phyloP scores from a whole-genome alignment of 2,797 vertebrate species.

The Muscicapa striata region DNA sequence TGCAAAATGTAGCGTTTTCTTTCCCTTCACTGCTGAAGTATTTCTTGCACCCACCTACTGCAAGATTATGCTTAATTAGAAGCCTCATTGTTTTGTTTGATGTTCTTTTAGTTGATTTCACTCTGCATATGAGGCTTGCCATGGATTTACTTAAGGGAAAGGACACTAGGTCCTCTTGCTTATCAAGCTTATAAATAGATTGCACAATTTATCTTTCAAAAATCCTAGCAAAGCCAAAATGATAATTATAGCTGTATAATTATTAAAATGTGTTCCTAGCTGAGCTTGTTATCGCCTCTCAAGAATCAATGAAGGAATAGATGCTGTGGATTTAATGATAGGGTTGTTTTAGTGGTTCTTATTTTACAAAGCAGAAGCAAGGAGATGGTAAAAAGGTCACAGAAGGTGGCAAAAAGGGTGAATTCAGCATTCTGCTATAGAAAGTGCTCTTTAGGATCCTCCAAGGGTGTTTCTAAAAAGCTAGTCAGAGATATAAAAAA shows the following conservation, averaged over 20 bases:
- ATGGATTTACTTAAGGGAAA: conserved; percentile 8
- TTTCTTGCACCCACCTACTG: not conserved
- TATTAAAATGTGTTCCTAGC: conserved; percentile 36
- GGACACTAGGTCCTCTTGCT: not conserved
- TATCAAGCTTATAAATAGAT: conserved; percentile 59
- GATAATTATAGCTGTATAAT: conserved; percentile 45
- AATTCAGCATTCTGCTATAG: conserved; percentile 44
- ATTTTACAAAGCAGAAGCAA: conserved; percentile 36
- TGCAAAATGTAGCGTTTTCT: not conserved
- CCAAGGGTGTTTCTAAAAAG: conserved; percentile 44
- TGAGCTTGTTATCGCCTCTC: conserved; percentile 32
- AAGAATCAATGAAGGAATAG: conserved; percentile 40
- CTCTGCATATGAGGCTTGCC: not conserved
- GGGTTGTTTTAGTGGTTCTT: conserved; percentile 9
- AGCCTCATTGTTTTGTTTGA: conserved; percentile 12
- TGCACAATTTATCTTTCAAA: conserved; percentile 35
- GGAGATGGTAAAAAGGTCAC: conserved; percentile 29
- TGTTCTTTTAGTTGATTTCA: conserved; percentile 37
- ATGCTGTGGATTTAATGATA: not conserved
- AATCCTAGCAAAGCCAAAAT: conserved; percentile 35
- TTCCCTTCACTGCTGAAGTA: conserved; percentile 1
- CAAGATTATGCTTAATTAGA: not conserved
- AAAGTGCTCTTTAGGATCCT: not conserved
- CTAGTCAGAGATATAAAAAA: not conserved
- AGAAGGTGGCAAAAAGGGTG: not conserved